Percentiles rank a stretch among this genome's conserved stretches.
phyloP scores from a whole-genome alignment of 2,113 vertebrate species.

The Chrysochloris asiatica region DNA sequence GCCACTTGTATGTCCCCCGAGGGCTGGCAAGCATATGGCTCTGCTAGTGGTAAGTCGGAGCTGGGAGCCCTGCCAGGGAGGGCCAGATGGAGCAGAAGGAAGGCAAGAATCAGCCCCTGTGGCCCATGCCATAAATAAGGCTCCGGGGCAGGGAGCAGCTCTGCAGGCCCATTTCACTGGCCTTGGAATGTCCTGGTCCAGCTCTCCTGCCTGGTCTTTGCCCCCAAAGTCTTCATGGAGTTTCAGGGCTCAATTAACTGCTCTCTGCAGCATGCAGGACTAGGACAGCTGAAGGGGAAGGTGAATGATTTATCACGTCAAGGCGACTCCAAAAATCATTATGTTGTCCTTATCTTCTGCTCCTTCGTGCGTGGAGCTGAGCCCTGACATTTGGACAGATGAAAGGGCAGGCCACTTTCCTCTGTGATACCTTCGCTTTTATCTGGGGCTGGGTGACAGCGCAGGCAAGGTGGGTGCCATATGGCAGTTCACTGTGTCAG shows the following conservation, averaged over 20 bases:
- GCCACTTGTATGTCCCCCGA: background rate
- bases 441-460: background rate
- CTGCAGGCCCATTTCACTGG: background rate
- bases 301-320: rapidly evolving
- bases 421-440: background rate
- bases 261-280: background rate
- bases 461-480: background rate
- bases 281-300: background rate
- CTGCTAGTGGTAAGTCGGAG: background rate
- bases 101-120: background rate
- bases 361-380: background rate
- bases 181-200: background rate
- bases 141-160: background rate
- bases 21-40: slow-evolving; percentile 51
- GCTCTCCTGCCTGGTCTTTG: background rate
- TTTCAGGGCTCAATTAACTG: background rate
- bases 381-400: background rate
- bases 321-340: background rate
- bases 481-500: slow-evolving; percentile 2
- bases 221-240: background rate
- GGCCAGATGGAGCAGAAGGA: slow-evolving; percentile 67
- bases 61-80: slow-evolving; percentile 51
- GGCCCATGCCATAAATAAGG: background rate
- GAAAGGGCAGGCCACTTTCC: background rate
- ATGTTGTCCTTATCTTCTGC: background rate